phyloP scores from a whole-genome alignment of 2,888 invertebrate genomes.

The Coenonympha glycerion region DNA sequence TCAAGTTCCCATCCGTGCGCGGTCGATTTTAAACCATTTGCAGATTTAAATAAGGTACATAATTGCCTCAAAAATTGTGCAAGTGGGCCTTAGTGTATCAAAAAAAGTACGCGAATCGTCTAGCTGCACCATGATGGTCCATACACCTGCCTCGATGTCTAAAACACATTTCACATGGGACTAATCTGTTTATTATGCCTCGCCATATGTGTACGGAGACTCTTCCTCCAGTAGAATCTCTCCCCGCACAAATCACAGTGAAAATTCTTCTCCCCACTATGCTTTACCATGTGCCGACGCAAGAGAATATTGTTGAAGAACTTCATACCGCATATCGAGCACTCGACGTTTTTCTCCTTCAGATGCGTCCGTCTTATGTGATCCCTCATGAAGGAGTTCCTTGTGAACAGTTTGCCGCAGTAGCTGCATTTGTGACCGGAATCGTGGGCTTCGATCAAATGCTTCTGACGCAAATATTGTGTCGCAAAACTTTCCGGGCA shows the following conservation, averaged over 20 bases:
- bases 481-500: constrained; percentile 68
- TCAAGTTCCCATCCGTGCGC: too few relatives aligned
- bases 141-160: neutral
- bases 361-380: constrained; percentile 62
- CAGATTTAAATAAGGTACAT: too few relatives aligned
- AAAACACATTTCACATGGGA: neutral
- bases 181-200: constrained; percentile 50
- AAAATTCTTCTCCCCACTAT: constrained; percentile 73
- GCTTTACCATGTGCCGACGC: constrained; percentile 64
- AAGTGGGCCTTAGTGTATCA: too few relatives aligned
- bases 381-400: constrained; percentile 61
- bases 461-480: constrained; percentile 70
- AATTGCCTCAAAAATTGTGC: too few relatives aligned
- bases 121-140: too few relatives aligned
- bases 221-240: constrained; percentile 77
- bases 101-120: too few relatives aligned
- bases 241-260: constrained; percentile 78
- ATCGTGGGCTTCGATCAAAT: constrained; percentile 71
- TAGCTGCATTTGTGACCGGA: constrained; percentile 63
- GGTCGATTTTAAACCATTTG: too few relatives aligned
- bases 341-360: constrained; percentile 66
- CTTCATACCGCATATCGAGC: constrained; percentile 62
- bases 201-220: constrained; percentile 75
- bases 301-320: constrained; percentile 65
- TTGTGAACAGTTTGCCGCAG: constrained; percentile 61